Conservation (phyloP, 2,888 invertebrate species). For the Stenolophus ochropezus region DNA sequence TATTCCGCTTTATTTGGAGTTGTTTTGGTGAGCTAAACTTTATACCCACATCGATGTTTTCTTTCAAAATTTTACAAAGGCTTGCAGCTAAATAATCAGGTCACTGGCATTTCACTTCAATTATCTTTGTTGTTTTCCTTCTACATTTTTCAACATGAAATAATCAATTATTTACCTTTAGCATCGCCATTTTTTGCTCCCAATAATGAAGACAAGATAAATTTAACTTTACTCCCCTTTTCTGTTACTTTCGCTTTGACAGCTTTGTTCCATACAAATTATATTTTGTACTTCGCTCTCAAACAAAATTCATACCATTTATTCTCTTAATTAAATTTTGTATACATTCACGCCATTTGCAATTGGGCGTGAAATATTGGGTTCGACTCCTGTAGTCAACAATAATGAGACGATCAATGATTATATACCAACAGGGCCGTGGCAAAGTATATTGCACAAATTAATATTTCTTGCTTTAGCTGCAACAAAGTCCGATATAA, state of each 20-base stretch:
- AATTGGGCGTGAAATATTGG: too few relatives aligned
- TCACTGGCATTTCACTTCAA: not conserved
- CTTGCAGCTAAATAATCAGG: not conserved
- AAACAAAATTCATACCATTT: too few relatives aligned
- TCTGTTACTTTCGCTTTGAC: not conserved
- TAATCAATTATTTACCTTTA: not conserved
- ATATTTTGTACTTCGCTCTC: not conserved
- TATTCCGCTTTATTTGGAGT: constrained; percentile 7
- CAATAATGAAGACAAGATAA: not conserved
- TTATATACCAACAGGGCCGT: too few relatives aligned
- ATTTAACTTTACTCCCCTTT: not conserved
- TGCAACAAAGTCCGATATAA: too few relatives aligned
- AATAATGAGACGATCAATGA: too few relatives aligned
- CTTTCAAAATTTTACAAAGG: not conserved
- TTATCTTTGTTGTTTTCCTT: not conserved
- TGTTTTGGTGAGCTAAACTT: not conserved
- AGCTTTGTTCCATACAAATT: not conserved
- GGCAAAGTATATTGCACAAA: too few relatives aligned
- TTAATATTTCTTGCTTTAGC: too few relatives aligned
- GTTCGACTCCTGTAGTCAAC: too few relatives aligned
- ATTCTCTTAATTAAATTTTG: too few relatives aligned
- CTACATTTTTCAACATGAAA: not conserved
- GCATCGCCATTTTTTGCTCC: not conserved
- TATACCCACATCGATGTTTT: not conserved
- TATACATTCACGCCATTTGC: too few relatives aligned